A percentile compares a stretch with the other conserved stretches of the same genome.
These are phyloP conservation scores for Pseudocheirus occidentalis DNA, from an alignment of 2,797 vertebrate genomes.

Conservation along the genomic window DNA sequence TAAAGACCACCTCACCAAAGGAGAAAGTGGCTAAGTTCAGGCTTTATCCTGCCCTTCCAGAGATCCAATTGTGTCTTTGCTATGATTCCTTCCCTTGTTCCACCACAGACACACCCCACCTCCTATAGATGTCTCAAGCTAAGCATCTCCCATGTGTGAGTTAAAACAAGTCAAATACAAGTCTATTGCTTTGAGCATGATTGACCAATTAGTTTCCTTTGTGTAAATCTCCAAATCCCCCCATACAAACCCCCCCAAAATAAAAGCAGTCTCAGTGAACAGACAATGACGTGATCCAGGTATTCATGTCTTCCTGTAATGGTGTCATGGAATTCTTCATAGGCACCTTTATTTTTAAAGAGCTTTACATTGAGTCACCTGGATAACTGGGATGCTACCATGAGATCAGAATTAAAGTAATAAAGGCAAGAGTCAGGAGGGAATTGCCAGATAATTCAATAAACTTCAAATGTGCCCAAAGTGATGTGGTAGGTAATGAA, in stretches of 20 bases:
- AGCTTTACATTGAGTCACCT: neutral
- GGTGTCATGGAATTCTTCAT: neutral
- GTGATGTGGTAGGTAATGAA: neutral
- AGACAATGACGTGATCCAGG: neutral
- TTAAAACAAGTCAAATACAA: neutral
- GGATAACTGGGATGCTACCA: neutral
- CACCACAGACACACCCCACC: neutral
- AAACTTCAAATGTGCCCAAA: neutral
- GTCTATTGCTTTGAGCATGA: neutral
- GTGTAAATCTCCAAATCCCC: neutral
- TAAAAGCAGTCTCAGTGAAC: neutral
- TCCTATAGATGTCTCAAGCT: neutral
- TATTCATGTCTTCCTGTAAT: neutral
- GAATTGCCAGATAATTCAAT: neutral
- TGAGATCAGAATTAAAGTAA: neutral
- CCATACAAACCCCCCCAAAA: accelerated
- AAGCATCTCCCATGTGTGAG: neutral
- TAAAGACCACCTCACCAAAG: neutral
- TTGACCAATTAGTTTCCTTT: neutral
- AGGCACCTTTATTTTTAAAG: neutral
- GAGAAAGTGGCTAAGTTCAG: neutral
- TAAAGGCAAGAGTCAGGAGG: neutral
- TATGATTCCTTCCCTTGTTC: neutral
- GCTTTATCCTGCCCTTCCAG: neutral
- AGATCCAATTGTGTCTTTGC: neutral